Evolutionary conservation across 2,113 vertebrate genomes (phyloP), one percentile per base, ranked within the genome.

Genomic region (Mus pahari): DNA sequence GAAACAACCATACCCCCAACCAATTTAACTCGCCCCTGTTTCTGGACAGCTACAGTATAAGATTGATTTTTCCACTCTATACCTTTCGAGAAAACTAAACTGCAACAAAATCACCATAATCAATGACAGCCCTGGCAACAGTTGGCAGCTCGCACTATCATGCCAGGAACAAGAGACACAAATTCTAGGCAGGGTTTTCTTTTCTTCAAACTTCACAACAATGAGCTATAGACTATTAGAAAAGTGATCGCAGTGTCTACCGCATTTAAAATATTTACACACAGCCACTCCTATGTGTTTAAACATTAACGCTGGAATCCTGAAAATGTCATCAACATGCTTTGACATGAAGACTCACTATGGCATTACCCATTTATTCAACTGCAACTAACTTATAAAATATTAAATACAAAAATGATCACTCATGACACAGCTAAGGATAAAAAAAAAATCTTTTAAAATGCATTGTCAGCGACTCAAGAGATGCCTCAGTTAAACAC

Each of bases 231-330:
- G 5, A 39, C 42, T 70, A 86, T 55, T 7, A 55, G 17, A 39
- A 68, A 68, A 89, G 36, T 6, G 24, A 79, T 8, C 62, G n/a
- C 31, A 3, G 12, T 62, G 36, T 22, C 64, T 64, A 7, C 28
- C 4, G 5, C 55, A 53, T 70, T 82, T 93, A 70, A 90, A 87
- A 71, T 88, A 92, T 81, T 93, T 70, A 90, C 19, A 45, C 11
- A 64, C 6, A 74, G 73, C n/a, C 53, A 74, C 39, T 90, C 64
- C 78, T 20, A 0, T 53, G n/a, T 20, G 5, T 92, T 81, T 39
- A 90, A 90, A 79, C 83, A 82, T 75, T 86, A 83, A 96, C 79
- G 50, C 17, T 20, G 8, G 77, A 73, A 73, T 89, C 64, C 68
- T 50, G 6, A 89, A 92, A 91, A 94, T 24, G 78, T 26, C 50